Evolutionary conservation across 2,888 invertebrate genomes (phyloP).

Genomic region (Elaeidobius kamerunicus): DNA sequence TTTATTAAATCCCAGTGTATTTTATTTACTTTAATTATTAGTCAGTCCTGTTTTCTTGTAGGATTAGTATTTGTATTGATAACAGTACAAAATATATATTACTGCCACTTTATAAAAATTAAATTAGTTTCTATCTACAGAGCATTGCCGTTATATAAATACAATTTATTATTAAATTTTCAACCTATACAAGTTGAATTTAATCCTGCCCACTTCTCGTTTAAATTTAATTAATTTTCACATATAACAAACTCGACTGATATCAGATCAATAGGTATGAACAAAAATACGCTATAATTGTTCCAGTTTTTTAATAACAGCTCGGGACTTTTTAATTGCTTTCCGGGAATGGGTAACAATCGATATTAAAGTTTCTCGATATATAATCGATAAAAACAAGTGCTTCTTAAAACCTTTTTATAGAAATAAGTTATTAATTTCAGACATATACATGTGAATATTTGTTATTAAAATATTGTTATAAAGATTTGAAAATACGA

Average conservation of each 20-base stretch:
- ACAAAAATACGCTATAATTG: constrained; percentile 11
- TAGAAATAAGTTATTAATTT: too few species aligned
- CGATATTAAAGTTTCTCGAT: background rate
- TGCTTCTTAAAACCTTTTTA: too few species aligned
- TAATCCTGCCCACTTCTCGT: constrained; percentile 10
- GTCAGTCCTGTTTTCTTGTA: too few species aligned
- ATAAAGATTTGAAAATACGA: too few species aligned
- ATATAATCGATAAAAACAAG: too few species aligned
- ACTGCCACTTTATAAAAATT: background rate
- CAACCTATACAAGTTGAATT: constrained; percentile 4
- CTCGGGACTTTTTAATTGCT: constrained; percentile 4
- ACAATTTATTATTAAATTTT: background rate
- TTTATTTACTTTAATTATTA: too few species aligned
- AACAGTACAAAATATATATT: background rate
- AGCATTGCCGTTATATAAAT: too few species aligned
- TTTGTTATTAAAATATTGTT: too few species aligned
- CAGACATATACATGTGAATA: too few species aligned
- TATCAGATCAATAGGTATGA: constrained; percentile 12
- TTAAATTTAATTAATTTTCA: constrained; percentile 16
- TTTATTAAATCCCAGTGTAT: too few species aligned
- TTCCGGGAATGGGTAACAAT: background rate
- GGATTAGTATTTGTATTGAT: too few species aligned
- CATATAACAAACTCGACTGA: constrained; percentile 12
- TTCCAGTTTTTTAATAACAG: constrained; percentile 13
- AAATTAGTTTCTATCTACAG: background rate